phyloP scores from a whole-genome alignment of 1,140 invertebrate genomes.

The Caenorhabditis briggsae region DNA sequence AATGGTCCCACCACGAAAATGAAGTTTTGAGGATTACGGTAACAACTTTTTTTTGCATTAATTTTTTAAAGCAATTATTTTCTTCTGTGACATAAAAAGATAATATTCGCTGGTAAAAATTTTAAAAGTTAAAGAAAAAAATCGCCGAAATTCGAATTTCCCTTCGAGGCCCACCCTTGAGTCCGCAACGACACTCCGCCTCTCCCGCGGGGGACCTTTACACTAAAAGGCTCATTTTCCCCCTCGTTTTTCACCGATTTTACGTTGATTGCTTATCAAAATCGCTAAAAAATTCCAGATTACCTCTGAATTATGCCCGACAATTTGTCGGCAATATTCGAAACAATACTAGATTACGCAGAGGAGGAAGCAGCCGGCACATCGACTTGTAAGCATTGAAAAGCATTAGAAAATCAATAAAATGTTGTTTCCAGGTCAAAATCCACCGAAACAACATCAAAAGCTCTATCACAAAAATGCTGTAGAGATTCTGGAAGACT shows the following conservation, averaged over 20 bases:
- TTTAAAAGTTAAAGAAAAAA: neutral
- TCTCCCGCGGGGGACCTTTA: neutral
- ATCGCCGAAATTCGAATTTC: conserved; percentile 1
- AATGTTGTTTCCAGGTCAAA: neutral
- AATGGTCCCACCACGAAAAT: too few relatives aligned
- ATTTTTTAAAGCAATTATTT: too few relatives aligned
- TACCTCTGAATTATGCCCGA: neutral
- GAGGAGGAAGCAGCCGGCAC: conserved; percentile 1
- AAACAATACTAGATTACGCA: conserved; percentile 26
- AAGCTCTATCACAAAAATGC: neutral
- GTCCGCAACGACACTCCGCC: conserved; percentile 28
- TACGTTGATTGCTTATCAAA: neutral
- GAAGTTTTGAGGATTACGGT: too few relatives aligned
- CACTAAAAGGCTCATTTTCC: neutral
- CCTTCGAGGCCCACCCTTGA: too few relatives aligned
- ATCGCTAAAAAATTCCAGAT: neutral
- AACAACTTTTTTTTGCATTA: too few relatives aligned
- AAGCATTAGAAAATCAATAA: neutral
- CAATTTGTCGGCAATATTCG: conserved; percentile 49
- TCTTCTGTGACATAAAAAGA: too few relatives aligned
- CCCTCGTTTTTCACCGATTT: neutral
- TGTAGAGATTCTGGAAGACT: neutral
- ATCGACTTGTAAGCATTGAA: neutral
- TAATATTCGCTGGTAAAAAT: neutral
- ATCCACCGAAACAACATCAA: conserved; percentile 1